Evolutionary conservation across 2,888 invertebrate genomes (phyloP), one percentile per base, ranked within the genome.

Genomic region (Onchidella celtica): DNA sequence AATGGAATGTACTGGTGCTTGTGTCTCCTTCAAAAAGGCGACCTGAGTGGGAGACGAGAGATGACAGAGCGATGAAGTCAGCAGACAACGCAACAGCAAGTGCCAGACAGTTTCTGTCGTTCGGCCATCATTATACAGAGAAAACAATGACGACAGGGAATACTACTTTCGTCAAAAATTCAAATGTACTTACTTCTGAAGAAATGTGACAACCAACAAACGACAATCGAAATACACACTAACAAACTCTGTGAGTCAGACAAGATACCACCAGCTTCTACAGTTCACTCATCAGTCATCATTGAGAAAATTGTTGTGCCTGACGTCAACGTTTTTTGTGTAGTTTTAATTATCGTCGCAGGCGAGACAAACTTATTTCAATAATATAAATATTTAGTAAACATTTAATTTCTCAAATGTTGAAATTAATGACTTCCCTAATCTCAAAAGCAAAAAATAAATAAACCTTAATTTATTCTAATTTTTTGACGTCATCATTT

Each of bases 301-400:
- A 73, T 66, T 72, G 40, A 73, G 47, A 72, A 76, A 66, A 55
- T 61, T 27, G 27, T 68, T 76, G 81, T 68, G 75, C 32, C 9
- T 87, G 86, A 90, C 90, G 90, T 90, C 87, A 88, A 83, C 84
- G 80, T 40, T 85, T 79, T 82, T 70, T 86, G 89, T 73, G 87
- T 81, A 84, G 82, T 85, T 86, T 86, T 85, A 78, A 87, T 88
- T 88, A 88, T 85, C 87, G 86, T 83, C 77, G 4, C 17, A 24
- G 63, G 74, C 87, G 87, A 86, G 87, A 88, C 2, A 65, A 27
- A 47, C 6, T 6, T 11, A 11, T 6, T 17, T 6, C 47, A 11
- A 17, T 47, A 47, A n/a, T n/a, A n/a, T n/a, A n/a, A n/a, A n/a
- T n/a, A n/a, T n/a, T n/a, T n/a, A n/a, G n/a, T n/a, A n/a, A n/a